These are phyloP conservation scores for Nematolebias whitei DNA, from an alignment of 2,113 vertebrate species.

Conservation along the genomic window DNA sequence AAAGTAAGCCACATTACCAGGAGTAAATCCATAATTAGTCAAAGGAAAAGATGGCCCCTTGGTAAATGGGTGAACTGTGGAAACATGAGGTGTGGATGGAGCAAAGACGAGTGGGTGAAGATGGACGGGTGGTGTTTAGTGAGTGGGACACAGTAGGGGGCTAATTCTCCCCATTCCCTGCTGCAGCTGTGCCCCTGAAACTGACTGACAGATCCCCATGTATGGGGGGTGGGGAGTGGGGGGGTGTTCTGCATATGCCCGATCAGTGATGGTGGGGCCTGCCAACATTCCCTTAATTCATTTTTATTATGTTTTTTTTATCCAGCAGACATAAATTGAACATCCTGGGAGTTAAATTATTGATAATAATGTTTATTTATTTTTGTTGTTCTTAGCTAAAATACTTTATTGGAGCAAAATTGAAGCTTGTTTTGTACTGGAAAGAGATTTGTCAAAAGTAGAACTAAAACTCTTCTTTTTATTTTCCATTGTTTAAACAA, in stretches of 20 bases:
- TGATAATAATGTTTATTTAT: neutral
- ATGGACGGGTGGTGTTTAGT: constrained; percentile 86
- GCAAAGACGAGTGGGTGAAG: constrained; percentile 85
- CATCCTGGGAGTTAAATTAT: neutral
- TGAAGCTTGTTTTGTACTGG: too few species aligned
- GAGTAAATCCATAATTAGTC: constrained; percentile 90
- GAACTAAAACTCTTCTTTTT: too few species aligned
- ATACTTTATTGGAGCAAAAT: too few species aligned
- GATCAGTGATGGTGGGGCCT: constrained; percentile 63
- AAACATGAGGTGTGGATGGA: constrained; percentile 75
- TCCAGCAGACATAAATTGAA: constrained; percentile 25
- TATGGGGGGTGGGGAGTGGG: constrained; percentile 13
- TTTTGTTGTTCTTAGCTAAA: neutral
- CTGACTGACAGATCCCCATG: constrained; percentile 89
- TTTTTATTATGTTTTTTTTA: constrained; percentile 53
- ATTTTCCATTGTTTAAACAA: too few species aligned
- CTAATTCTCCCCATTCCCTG: constrained; percentile 93
- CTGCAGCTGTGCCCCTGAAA: constrained; percentile 93
- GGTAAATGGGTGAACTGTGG: constrained; percentile 56
- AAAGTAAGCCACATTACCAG: constrained; percentile 88
- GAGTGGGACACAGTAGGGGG: constrained; percentile 91
- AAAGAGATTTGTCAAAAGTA: too few species aligned
- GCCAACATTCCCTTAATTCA: constrained; percentile 64
- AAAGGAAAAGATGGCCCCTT: constrained; percentile 79
- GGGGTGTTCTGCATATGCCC: constrained; percentile 69